phyloP scores from a whole-genome alignment of 2,888 invertebrate species.

The Pogonocherus hispidulus region DNA sequence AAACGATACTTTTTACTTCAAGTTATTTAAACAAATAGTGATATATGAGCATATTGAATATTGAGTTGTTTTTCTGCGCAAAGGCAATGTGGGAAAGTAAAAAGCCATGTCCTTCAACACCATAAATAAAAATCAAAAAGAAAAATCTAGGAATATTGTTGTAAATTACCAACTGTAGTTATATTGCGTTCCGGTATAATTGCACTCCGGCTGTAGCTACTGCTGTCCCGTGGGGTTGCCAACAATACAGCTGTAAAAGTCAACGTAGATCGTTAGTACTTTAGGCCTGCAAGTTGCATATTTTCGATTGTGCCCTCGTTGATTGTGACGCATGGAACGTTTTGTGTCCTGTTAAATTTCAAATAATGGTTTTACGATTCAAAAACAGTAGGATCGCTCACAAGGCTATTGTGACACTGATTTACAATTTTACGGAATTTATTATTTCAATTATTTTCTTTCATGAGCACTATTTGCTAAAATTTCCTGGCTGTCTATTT shows the following conservation, averaged over 20 bases:
- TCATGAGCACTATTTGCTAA: conserved; percentile 21
- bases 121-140: conserved; percentile 36
- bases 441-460: background rate
- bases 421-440: conserved; percentile 7
- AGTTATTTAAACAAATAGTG: too few species aligned
- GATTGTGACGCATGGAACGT: conserved; percentile 34
- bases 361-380: conserved; percentile 48
- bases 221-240: conserved; percentile 52
- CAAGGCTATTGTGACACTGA: conserved; percentile 7
- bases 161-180: conserved; percentile 53
- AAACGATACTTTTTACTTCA: too few species aligned
- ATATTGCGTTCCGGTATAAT: conserved; percentile 58
- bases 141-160: conserved; percentile 48
- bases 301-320: conserved; percentile 40
- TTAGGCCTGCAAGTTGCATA: conserved; percentile 42
- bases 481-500: too few species aligned
- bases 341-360: conserved; percentile 40
- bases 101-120: too few species aligned
- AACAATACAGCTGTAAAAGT: conserved; percentile 52
- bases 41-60: too few species aligned
- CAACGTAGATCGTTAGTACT: conserved; percentile 37
- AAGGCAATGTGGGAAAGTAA: too few species aligned
- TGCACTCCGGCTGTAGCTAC: conserved; percentile 55
- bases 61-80: too few species aligned
- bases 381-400: conserved; percentile 38